Percentiles rank a stretch among this genome's conserved stretches.
These are phyloP conservation scores for Aporophyla nigra DNA, from an alignment of 2,888 invertebrate genomes.

Conservation along the genomic window DNA sequence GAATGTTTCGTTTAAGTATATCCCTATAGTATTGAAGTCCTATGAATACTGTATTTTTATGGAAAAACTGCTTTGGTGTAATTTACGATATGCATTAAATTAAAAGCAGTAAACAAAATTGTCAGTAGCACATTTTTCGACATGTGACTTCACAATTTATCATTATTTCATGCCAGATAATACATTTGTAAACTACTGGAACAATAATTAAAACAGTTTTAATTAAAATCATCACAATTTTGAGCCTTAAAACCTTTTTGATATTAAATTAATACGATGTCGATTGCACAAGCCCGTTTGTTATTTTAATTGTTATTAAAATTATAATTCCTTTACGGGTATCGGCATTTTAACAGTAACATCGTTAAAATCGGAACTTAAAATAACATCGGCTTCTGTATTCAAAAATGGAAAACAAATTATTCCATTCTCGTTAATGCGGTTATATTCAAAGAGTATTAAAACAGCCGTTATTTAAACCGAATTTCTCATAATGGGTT, in stretches of 20 bases:
- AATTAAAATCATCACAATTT: slow-evolving; percentile 7
- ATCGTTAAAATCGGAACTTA: slow-evolving; percentile 21
- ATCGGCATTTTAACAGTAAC: slow-evolving; percentile 1
- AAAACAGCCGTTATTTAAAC: background rate
- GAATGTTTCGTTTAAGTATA: background rate
- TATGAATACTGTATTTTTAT: background rate
- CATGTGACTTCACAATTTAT: background rate
- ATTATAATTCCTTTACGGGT: background rate
- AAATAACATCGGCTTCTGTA: slow-evolving; percentile 1
- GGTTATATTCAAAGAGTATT: background rate
- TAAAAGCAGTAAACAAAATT: background rate
- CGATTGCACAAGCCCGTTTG: background rate
- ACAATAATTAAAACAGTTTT: background rate
- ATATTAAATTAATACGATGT: background rate
- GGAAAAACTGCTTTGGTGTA: background rate
- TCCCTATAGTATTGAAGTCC: background rate
- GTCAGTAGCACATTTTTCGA: background rate
- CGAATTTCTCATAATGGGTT: background rate
- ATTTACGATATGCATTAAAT: background rate
- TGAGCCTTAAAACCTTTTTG: background rate
- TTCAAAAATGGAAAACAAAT: slow-evolving; percentile 9
- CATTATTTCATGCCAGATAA: background rate
- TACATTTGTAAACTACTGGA: background rate
- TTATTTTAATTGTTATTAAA: slow-evolving; percentile 18
- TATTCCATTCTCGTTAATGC: background rate